Conservation (phyloP, 1,140 invertebrate genomes). For the Lasioglossum albipes region DNA sequence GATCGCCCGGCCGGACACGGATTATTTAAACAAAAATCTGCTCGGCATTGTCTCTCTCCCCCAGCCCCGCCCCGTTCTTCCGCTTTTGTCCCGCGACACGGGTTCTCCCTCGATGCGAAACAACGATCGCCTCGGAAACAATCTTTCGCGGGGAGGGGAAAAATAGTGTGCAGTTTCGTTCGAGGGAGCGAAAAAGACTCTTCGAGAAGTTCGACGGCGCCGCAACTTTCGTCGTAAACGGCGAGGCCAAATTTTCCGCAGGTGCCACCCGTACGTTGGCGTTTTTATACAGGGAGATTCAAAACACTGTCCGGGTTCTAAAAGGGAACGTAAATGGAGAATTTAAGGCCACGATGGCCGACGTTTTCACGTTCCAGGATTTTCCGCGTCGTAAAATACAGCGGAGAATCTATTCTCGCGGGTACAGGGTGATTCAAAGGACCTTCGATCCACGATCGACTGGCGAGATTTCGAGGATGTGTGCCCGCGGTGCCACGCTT, state of each 20-base stretch:
- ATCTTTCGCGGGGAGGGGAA: neutral
- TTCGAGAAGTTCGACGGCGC: neutral
- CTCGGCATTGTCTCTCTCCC: neutral
- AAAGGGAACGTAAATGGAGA: too few species aligned
- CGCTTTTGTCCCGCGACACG: neutral
- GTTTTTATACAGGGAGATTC: neutral
- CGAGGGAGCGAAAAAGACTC: too few species aligned
- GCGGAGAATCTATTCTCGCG: too few species aligned
- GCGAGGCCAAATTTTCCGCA: neutral
- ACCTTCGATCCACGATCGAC: too few species aligned
- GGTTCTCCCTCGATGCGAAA: neutral
- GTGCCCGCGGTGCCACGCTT: too few species aligned
- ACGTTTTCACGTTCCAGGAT: too few species aligned
- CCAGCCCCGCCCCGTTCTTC: neutral
- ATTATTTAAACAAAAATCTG: constrained; percentile 38
- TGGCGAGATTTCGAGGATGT: too few species aligned
- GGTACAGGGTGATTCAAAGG: too few species aligned
- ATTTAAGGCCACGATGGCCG: too few species aligned
- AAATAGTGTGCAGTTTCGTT: neutral
- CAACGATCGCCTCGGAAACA: neutral
- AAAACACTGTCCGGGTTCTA: too few species aligned
- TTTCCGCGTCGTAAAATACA: too few species aligned
- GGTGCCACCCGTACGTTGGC: neutral
- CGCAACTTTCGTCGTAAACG: neutral
- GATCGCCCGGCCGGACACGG: neutral